These are phyloP conservation scores for Sebastes hopkinsi DNA, from an alignment of 2,797 vertebrate species.

Conservation along the genomic window DNA sequence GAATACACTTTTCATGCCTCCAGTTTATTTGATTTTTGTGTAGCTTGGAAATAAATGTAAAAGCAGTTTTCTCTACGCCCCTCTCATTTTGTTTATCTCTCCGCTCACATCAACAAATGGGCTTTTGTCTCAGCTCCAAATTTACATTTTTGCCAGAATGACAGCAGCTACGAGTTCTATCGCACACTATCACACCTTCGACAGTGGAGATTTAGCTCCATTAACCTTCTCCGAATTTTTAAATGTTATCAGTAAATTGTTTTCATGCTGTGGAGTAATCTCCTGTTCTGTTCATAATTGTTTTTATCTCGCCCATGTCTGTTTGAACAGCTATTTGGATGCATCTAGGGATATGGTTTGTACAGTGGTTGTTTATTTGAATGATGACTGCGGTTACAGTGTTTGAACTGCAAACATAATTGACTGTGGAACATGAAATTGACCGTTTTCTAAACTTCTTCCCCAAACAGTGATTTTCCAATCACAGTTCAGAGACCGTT, in stretches of 20 bases:
- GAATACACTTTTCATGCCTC: conserved; percentile 26
- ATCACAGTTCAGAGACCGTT: neutral
- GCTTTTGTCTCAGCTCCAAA: conserved; percentile 34
- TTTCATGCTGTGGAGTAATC: conserved; percentile 54
- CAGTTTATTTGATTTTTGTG: conserved; percentile 37
- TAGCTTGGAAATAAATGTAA: conserved; percentile 31
- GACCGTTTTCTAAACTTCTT: neutral
- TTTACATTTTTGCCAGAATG: conserved; percentile 39
- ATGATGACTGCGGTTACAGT: conserved; percentile 29
- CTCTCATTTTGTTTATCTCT: conserved; percentile 37
- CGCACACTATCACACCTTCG: conserved; percentile 36
- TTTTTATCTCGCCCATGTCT: conserved; percentile 51
- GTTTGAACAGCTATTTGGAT: conserved; percentile 73
- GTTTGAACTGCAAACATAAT: conserved; percentile 41
- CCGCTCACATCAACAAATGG: conserved; percentile 46
- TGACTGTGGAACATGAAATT: conserved; percentile 27
- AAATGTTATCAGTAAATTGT: conserved; percentile 58
- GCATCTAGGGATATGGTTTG: conserved; percentile 42
- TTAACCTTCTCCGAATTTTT: conserved; percentile 53
- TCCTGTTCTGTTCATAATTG: conserved; percentile 62
- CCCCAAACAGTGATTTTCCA: conserved; percentile 13
- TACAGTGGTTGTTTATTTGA: conserved; percentile 55
- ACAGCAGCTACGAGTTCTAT: conserved; percentile 19
- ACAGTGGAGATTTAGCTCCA: conserved; percentile 40
- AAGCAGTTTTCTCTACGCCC: conserved; percentile 34